A percentile compares a stretch with the other conserved stretches of the same genome.
Conservation (phyloP, 2,797 vertebrate genomes). For the Uromys caudimaculatus region DNA sequence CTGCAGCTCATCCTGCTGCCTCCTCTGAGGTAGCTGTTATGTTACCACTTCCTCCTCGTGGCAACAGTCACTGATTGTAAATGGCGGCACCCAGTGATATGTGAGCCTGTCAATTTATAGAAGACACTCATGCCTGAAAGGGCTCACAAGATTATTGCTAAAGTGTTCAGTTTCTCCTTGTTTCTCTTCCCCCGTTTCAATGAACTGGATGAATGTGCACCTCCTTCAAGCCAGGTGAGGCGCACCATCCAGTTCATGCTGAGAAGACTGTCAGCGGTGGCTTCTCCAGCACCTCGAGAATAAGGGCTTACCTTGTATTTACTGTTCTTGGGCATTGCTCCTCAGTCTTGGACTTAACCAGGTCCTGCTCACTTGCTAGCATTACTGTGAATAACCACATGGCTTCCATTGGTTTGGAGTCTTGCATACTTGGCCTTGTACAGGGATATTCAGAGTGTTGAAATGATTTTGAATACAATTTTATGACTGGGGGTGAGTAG, state of each 20-base stretch:
- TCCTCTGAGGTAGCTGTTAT: rapidly evolving
- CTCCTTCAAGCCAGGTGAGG: background rate
- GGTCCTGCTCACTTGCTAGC: background rate
- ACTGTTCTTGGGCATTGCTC: background rate
- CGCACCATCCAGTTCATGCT: rapidly evolving
- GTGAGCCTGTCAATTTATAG: background rate
- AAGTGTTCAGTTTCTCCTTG: background rate
- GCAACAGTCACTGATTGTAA: background rate
- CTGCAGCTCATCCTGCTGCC: background rate
- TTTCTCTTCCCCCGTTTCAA: background rate
- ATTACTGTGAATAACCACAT: background rate
- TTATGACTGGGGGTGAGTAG: background rate
- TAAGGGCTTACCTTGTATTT: background rate
- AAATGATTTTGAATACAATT: background rate
- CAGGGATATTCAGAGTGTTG: background rate
- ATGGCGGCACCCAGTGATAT: no score
- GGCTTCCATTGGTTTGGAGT: background rate
- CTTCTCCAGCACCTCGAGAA: background rate
- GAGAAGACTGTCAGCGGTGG: background rate
- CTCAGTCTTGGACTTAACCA: background rate
- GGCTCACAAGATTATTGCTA: background rate
- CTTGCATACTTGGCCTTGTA: background rate
- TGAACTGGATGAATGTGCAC: no score
- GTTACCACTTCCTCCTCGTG: rapidly evolving
- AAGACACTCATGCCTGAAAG: background rate